Conservation (phyloP, 1,140 invertebrate genomes). For the Achatina immaculata region DNA sequence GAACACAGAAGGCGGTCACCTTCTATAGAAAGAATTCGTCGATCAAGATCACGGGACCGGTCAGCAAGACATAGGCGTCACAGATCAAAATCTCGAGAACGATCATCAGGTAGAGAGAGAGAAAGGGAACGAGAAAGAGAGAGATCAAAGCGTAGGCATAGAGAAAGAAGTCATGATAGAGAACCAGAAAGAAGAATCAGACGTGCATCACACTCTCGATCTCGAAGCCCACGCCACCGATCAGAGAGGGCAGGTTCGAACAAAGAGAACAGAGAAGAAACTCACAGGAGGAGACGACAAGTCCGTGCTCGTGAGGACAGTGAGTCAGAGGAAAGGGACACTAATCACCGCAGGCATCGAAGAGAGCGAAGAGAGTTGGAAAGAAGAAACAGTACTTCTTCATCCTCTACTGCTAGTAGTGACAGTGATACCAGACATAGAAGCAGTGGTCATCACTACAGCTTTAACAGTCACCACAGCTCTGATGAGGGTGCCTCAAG, state of each 20-base stretch:
- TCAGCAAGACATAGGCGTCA: constrained; percentile 24
- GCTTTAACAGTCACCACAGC: constrained; percentile 1
- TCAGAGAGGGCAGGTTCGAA: constrained; percentile 35
- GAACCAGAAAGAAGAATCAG: constrained; percentile 23
- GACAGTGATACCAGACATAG: not conserved
- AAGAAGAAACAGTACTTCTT: constrained; percentile 8
- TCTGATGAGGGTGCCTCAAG: constrained; percentile 35
- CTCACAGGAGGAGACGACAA: not conserved
- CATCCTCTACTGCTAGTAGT: constrained; percentile 26
- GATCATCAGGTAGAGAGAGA: constrained; percentile 13
- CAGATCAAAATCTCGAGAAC: constrained; percentile 29
- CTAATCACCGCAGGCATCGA: not conserved
- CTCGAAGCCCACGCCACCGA: constrained; percentile 27
- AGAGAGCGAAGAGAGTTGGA: constrained; percentile 21
- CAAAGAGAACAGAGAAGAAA: constrained; percentile 38
- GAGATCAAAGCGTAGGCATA: constrained; percentile 22
- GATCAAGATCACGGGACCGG: constrained; percentile 30
- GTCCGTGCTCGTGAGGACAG: constrained; percentile 1
- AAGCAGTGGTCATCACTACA: not conserved
- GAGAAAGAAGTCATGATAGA: constrained; percentile 23
- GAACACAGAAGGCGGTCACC: constrained; percentile 1
- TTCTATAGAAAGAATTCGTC: constrained; percentile 13
- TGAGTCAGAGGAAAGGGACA: constrained; percentile 28
- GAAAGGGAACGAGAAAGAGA: constrained; percentile 22
- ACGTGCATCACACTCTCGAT: constrained; percentile 25